A percentile compares a stretch with the other conserved stretches of the same genome.
These are phyloP conservation scores for Polydrusus cervinus DNA, from an alignment of 2,888 invertebrate species.

Conservation along the genomic window DNA sequence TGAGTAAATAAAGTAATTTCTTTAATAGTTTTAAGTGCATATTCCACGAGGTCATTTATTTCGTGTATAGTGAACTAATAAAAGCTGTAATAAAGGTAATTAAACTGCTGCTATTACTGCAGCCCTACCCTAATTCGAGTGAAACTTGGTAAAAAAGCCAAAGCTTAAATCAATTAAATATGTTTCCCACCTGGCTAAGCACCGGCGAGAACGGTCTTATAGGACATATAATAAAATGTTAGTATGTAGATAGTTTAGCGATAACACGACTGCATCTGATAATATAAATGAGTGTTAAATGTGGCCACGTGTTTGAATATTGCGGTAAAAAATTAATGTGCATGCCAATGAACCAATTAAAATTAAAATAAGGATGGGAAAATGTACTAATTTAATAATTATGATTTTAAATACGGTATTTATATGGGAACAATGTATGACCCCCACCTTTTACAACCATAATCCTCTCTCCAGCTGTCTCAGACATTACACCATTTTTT, in stretches of 20 bases:
- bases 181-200: slow-evolving; percentile 59
- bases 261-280: slow-evolving; percentile 60
- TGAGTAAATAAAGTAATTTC: slow-evolving; percentile 51
- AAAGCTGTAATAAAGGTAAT: slow-evolving; percentile 52
- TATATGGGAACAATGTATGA: no score
- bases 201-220: slow-evolving; percentile 48
- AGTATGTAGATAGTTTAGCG: slow-evolving; percentile 62
- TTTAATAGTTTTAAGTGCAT: slow-evolving; percentile 42
- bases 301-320: slow-evolving; percentile 62
- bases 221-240: slow-evolving; percentile 62
- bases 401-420: background rate
- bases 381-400: background rate
- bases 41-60: slow-evolving; percentile 24
- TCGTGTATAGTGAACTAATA: slow-evolving; percentile 47
- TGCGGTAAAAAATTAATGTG: slow-evolving; percentile 28
- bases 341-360: background rate
- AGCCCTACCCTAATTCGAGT: slow-evolving; percentile 37
- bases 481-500: no score
- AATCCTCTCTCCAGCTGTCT: no score
- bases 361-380: no score
- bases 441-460: no score
- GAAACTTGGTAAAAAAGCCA: slow-evolving; percentile 40
- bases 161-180: slow-evolving; percentile 61
- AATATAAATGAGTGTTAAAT: slow-evolving; percentile 66
- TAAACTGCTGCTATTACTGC: slow-evolving; percentile 46